phyloP scores from a whole-genome alignment of 2,113 vertebrate species.

The Oceanodroma tethys region DNA sequence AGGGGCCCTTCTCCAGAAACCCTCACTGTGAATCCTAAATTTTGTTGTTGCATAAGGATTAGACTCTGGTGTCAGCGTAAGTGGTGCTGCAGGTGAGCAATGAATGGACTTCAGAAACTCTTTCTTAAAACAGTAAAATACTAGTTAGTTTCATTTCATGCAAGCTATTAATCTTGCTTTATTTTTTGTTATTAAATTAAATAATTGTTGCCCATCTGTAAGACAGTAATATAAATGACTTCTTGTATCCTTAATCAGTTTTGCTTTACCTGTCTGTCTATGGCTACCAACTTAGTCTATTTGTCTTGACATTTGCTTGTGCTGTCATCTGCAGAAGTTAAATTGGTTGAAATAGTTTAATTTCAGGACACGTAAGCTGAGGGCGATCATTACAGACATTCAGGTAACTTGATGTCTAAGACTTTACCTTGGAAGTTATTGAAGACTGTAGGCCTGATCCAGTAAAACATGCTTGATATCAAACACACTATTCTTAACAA shows the following conservation, averaged over 20 bases:
- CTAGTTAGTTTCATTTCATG: neutral
- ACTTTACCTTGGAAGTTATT: neutral
- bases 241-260: conserved; percentile 23
- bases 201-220: conserved; percentile 29
- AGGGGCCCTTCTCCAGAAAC: neutral
- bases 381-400: neutral
- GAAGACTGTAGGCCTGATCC: neutral
- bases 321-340: neutral
- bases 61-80: neutral
- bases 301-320: neutral
- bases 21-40: neutral
- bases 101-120: neutral
- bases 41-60: neutral
- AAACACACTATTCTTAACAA: neutral
- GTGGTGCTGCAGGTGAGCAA: neutral
- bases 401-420: neutral
- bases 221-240: conserved; percentile 24
- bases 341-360: conserved; percentile 27
- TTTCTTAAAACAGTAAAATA: conserved; percentile 8
- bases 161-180: neutral
- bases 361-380: neutral
- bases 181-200: conserved; percentile 52
- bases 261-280: conserved; percentile 21
- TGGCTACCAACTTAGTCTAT: neutral
- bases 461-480: neutral